A percentile compares a stretch with the other conserved stretches of the same genome.
These are phyloP conservation scores for Germaria angustata DNA, from an alignment of 2,888 invertebrate species.

Conservation along the genomic window DNA sequence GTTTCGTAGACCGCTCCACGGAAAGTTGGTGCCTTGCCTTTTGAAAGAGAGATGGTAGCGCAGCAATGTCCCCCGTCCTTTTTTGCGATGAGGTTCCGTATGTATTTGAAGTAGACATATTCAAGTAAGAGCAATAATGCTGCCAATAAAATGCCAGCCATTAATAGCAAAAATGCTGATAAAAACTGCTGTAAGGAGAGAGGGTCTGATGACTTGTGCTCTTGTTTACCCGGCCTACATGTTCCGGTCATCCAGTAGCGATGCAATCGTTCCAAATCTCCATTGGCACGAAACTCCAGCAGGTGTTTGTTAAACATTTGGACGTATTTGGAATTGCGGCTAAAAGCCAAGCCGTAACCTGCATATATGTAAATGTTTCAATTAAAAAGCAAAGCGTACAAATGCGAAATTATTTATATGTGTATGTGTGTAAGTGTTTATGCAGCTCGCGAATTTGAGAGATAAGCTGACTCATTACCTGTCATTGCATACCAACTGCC, in stretches of 20 bases:
- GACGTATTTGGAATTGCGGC: constrained; percentile 95
- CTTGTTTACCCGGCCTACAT: constrained; percentile 94
- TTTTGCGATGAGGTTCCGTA: constrained; percentile 91
- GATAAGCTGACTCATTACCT: constrained; percentile 70
- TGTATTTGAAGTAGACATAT: constrained; percentile 96
- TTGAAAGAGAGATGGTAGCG: constrained; percentile 93
- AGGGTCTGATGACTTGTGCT: constrained; percentile 94
- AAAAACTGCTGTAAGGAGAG: constrained; percentile 96
- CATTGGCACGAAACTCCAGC: constrained; percentile 93
- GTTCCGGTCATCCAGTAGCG: constrained; percentile 99
- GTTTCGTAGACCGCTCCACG: constrained; percentile 90
- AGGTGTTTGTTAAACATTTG: constrained; percentile 95
- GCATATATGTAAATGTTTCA: neutral
- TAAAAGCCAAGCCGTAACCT: constrained; percentile 97
- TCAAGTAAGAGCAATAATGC: constrained; percentile 93
- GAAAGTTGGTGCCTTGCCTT: constrained; percentile 92
- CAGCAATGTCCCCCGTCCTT: constrained; percentile 95
- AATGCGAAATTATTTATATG: neutral
- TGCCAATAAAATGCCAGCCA: constrained; percentile 95
- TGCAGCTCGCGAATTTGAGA: neutral
- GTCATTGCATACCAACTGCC: constrained; percentile 99
- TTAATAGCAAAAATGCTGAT: constrained; percentile 96
- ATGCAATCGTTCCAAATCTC: constrained; percentile 95
- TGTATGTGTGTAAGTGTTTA: neutral
- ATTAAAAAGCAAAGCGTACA: neutral